Evolutionary conservation across 2,888 invertebrate species (phyloP).

Genomic region (Folsomia candida): DNA sequence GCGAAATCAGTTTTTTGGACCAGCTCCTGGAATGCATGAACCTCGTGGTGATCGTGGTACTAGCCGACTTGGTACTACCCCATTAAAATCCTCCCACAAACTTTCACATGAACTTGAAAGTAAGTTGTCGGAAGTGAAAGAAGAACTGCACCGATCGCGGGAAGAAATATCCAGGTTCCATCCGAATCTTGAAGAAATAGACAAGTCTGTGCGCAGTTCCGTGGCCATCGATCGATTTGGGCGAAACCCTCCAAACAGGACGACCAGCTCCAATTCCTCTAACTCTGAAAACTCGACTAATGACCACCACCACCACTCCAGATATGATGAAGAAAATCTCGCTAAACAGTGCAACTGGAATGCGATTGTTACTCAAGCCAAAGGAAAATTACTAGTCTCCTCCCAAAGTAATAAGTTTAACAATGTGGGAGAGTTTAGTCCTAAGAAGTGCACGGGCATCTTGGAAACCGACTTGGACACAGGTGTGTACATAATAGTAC

Average conservation of each 20-base stretch:
- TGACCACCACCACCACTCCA: constrained; percentile 16
- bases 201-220: constrained; percentile 44
- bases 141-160: constrained; percentile 43
- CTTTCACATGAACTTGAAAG: constrained; percentile 33
- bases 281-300: constrained; percentile 13
- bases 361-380: constrained; percentile 31
- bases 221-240: constrained; percentile 47
- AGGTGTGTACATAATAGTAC: constrained; percentile 28
- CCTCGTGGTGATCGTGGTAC: neutral
- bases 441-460: constrained; percentile 62
- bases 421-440: constrained; percentile 14
- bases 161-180: constrained; percentile 42
- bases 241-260: constrained; percentile 37
- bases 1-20: constrained; percentile 18
- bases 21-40: neutral
- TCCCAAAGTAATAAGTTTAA: constrained; percentile 3
- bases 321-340: constrained; percentile 14
- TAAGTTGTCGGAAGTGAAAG: constrained; percentile 41
- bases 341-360: constrained; percentile 30
- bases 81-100: neutral
- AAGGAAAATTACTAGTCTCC: constrained; percentile 18
- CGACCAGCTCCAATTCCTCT: constrained; percentile 10
- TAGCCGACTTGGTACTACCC: neutral
- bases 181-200: constrained; percentile 43
- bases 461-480: constrained; percentile 88